Evolutionary conservation across 2,888 invertebrate genomes (phyloP).

Genomic region (Dasysyrphus tricinctus): DNA sequence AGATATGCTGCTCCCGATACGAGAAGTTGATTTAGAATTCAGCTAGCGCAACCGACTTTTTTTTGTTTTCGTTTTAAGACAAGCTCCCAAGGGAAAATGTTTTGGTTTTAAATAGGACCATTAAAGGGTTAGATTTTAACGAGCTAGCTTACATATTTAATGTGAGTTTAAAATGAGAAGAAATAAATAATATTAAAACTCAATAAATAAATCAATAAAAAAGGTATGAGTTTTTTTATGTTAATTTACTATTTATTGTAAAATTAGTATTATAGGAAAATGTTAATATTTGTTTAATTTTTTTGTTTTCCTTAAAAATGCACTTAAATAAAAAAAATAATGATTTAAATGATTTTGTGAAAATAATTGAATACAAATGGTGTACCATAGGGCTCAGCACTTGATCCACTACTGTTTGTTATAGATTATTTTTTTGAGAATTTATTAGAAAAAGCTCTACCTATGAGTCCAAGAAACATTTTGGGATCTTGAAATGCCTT

Average conservation of each 20-base stretch:
- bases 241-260: background rate
- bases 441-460: no score
- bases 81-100: background rate
- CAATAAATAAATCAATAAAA: constrained; percentile 23
- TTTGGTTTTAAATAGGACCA: constrained; percentile 3
- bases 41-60: constrained; percentile 46
- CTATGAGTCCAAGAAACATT: no score
- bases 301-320: background rate
- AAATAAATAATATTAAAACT: constrained; percentile 14
- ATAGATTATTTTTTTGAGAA: no score
- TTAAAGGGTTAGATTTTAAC: constrained; percentile 2
- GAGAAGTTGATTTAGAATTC: constrained; percentile 61
- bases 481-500: no score
- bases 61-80: constrained; percentile 31
- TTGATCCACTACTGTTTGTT: background rate
- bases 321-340: background rate
- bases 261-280: background rate
- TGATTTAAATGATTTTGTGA: no score
- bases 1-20: constrained; percentile 53
- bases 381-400: background rate
- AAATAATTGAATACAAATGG: no score
- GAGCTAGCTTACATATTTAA: background rate
- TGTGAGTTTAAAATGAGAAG: constrained; percentile 5
- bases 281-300: background rate
- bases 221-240: background rate